Evolutionary conservation across 2,797 vertebrate genomes (phyloP).

Genomic region (Chloroceryle inda): DNA sequence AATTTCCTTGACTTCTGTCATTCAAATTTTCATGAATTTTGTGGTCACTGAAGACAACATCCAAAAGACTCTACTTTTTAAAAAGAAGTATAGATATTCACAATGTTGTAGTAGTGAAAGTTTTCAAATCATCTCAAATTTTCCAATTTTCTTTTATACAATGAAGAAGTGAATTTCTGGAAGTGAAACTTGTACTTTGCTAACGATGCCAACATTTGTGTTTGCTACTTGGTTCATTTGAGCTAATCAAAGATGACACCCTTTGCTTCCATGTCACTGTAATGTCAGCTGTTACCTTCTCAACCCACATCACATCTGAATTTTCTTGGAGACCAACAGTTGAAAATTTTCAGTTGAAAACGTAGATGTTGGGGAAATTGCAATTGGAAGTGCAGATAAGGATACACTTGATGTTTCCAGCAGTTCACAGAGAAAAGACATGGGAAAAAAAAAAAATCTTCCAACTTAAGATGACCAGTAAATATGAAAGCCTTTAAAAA

Average conservation of each 20-base stretch:
- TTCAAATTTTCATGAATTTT: background rate
- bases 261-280: background rate
- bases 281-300: background rate
- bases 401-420: background rate
- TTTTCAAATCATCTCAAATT: background rate
- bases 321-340: background rate
- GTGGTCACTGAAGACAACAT: background rate
- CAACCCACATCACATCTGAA: background rate
- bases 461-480: background rate
- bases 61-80: background rate
- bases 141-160: background rate
- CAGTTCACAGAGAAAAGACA: background rate
- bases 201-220: background rate
- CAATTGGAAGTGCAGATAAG: background rate
- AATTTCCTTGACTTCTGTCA: background rate
- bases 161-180: background rate
- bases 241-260: background rate
- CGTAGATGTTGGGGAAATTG: rapidly evolving
- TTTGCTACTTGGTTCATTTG: background rate
- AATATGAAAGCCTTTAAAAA: background rate
- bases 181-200: background rate
- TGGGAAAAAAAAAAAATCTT: background rate
- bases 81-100: background rate
- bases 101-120: background rate
- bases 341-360: background rate